Evolutionary conservation across 2,797 vertebrate species (phyloP), one percentile per base, ranked within the genome.

Genomic region (Xenentodon cancila): DNA sequence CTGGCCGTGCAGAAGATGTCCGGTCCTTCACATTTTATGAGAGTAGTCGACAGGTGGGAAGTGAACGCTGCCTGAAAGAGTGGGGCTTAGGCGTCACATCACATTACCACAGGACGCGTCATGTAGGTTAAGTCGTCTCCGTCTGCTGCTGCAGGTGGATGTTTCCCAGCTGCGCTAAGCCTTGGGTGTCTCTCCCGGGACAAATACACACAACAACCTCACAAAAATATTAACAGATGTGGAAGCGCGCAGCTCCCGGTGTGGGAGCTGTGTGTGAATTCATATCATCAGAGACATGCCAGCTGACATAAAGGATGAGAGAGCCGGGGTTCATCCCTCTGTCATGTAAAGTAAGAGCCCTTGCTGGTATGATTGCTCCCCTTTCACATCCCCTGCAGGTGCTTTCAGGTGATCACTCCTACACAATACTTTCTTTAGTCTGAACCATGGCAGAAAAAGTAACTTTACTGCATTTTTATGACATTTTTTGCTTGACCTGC

Each of bases 31-130:
- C 64, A 62, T 75, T 77, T 69, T 12, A n/a, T 27, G 25, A 42
- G 78, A 68, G 62, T 75, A 68, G 51, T 51, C 32, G 51, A 68
- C 71, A 68, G 70, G 75, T 54, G 56, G 70, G 32, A 73, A 64
- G 59, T 25, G 57, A 73, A 51, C 34, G 62, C 61, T 17, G 67
- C 55, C 47, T 32, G 46, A 49, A 62, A 56, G 65, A 82, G 75
- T 27, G 46, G 25, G 5, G 57, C 66, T 61, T 3, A 61, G 60
- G 70, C 59, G 77, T 88, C 86, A 84, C 81, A 81, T 86, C 80
- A 58, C 56, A 79, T 91, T 81, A 88, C 81, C 76, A 53, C 65
- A 71, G 64, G 73, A 81, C 45, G 52, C 52, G 3, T 86, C 82
- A 70, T 64, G 65, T 18, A 46, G 61, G 81, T 79, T 62, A 80